Conservation (phyloP, 1,140 invertebrate species). For the Tribolium madens region DNA sequence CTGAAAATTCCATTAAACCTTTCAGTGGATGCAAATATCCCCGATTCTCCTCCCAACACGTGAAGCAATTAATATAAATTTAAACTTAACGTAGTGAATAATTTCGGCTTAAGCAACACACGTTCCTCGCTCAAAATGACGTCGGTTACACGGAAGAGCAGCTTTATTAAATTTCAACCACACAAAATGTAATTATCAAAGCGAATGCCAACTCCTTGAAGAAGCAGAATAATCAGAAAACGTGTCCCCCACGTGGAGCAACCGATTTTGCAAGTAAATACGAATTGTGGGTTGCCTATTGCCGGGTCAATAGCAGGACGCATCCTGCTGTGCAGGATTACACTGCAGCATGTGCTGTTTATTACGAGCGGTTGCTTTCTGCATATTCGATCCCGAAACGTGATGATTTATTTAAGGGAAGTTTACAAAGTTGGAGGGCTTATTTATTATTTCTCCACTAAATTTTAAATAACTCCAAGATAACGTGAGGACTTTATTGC, state of each 20-base stretch:
- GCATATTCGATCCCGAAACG: background rate
- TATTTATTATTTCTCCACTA: too few species aligned
- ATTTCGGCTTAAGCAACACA: constrained; percentile 20
- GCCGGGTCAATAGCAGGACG: background rate
- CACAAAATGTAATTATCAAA: constrained; percentile 31
- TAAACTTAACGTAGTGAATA: constrained; percentile 28
- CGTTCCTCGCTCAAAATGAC: constrained; percentile 5
- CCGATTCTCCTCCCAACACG: background rate
- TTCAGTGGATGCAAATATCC: constrained; percentile 20
- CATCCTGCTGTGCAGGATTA: background rate
- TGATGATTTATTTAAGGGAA: background rate
- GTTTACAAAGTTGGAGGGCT: too few species aligned
- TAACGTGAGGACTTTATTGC: too few species aligned
- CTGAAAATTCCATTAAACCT: background rate
- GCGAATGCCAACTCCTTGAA: too few species aligned
- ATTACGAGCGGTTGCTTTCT: background rate
- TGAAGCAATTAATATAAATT: constrained; percentile 33
- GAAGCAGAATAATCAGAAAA: background rate
- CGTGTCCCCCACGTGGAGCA: background rate
- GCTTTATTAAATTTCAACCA: constrained; percentile 33
- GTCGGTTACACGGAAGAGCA: constrained; percentile 8
- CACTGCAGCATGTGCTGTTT: background rate
- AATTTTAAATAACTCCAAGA: too few species aligned
- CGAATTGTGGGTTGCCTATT: background rate
- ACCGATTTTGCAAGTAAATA: background rate